Conservation (phyloP, 2,888 invertebrate species). For the Athetis lepigone region DNA sequence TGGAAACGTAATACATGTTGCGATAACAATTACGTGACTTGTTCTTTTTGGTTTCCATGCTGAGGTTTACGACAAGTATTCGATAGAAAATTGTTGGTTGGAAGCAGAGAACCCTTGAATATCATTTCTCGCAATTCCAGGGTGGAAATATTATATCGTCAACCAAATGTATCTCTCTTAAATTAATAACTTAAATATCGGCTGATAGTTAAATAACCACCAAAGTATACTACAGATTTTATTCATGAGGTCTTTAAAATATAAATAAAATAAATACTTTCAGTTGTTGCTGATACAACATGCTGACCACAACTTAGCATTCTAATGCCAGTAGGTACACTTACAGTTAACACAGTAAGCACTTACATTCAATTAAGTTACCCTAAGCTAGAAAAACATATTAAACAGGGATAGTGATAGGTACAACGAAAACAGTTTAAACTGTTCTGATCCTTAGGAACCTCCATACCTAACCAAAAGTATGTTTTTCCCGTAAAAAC, state of each 20-base stretch:
- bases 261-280: no score
- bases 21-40: slow-evolving; percentile 45
- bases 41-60: slow-evolving; percentile 9
- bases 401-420: background rate
- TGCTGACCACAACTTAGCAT: no score
- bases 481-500: background rate
- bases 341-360: no score
- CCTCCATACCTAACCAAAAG: background rate
- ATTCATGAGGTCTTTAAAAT: no score
- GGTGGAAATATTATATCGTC: no score
- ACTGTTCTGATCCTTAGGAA: background rate
- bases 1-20: slow-evolving; percentile 51
- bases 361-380: no score
- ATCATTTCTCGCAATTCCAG: no score
- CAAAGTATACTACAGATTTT: background rate
- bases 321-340: no score
- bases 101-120: background rate
- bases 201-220: background rate
- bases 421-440: background rate
- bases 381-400: no score
- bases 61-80: background rate
- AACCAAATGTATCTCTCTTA: background rate
- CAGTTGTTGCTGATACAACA: no score
- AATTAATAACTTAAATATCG: background rate
- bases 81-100: background rate